Percentiles rank a stretch among this genome's conserved stretches.
Evolutionary conservation across 2,113 vertebrate species (phyloP).

Genomic region (Paratilapia polleni): DNA sequence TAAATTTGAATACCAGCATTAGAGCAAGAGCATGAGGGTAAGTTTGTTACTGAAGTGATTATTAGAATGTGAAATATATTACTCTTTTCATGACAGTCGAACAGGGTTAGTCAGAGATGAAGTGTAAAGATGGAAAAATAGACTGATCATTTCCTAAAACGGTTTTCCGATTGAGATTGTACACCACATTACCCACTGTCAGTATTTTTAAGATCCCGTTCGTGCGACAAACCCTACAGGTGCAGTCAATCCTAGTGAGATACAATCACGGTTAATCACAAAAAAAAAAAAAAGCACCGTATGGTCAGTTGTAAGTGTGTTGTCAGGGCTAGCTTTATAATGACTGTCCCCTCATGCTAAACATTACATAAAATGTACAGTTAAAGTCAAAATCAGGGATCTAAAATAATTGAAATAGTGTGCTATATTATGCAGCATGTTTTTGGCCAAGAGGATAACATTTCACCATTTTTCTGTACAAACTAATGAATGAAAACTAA

Average conservation of each 20-base stretch:
- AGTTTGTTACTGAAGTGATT: constrained; percentile 32
- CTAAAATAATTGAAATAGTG: not conserved
- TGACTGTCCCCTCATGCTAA: constrained; percentile 25
- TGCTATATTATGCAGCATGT: constrained; percentile 38
- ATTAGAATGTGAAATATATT: constrained; percentile 15
- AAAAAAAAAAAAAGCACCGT: constrained; percentile 17
- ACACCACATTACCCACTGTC: not conserved
- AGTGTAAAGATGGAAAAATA: not conserved
- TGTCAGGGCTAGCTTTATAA: not conserved
- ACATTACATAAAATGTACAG: constrained; percentile 3
- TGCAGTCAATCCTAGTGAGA: not conserved
- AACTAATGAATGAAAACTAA: constrained; percentile 42
- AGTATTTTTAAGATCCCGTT: not conserved
- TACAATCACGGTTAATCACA: constrained; percentile 32
- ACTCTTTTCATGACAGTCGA: not conserved
- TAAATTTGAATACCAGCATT: constrained; percentile 47
- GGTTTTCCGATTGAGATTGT: not conserved
- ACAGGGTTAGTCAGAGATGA: constrained; percentile 11
- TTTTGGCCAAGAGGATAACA: constrained; percentile 18
- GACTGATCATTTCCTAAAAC: not conserved
- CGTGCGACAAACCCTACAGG: not conserved
- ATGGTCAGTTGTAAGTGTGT: not conserved
- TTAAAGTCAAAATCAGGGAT: constrained; percentile 17
- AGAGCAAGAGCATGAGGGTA: constrained; percentile 39
- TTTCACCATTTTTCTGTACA: constrained; percentile 35